phyloP scores from a whole-genome alignment of 2,797 vertebrate species.

The Enteromius anoplus region DNA sequence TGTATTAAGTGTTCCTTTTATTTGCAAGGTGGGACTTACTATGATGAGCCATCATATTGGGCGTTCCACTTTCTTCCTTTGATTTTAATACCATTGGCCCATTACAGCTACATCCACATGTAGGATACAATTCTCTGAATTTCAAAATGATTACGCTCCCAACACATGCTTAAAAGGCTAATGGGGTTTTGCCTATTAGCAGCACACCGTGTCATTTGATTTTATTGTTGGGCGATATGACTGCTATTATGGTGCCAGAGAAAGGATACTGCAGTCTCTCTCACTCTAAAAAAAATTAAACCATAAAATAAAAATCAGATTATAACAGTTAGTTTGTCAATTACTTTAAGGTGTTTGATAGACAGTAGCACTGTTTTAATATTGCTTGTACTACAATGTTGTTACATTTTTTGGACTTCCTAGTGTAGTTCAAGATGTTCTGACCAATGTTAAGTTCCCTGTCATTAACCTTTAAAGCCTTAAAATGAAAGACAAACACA shows the following conservation, averaged over 20 bases:
- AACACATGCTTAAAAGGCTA: background rate
- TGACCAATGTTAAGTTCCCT: background rate
- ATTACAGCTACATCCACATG: slow-evolving; percentile 44
- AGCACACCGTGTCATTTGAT: background rate
- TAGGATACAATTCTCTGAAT: background rate
- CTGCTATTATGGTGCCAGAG: background rate
- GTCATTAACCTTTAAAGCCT: background rate
- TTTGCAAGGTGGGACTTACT: background rate
- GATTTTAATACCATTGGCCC: background rate
- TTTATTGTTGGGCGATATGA: slow-evolving; percentile 2
- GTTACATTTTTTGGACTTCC: background rate
- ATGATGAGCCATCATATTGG: background rate
- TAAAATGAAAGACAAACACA: background rate
- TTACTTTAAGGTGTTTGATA: background rate
- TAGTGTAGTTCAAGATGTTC: background rate
- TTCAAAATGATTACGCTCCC: background rate
- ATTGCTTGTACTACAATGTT: background rate
- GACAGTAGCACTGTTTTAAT: background rate
- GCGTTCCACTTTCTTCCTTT: background rate
- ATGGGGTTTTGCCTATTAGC: slow-evolving; percentile 10
- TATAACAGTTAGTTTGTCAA: background rate
- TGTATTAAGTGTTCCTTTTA: background rate
- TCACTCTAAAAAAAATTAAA: background rate
- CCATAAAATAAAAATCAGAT: background rate
- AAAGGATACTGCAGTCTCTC: background rate